Evolutionary conservation across 2,797 vertebrate genomes (phyloP), one percentile per base, ranked within the genome.

Genomic region (Psittacula echo): DNA sequence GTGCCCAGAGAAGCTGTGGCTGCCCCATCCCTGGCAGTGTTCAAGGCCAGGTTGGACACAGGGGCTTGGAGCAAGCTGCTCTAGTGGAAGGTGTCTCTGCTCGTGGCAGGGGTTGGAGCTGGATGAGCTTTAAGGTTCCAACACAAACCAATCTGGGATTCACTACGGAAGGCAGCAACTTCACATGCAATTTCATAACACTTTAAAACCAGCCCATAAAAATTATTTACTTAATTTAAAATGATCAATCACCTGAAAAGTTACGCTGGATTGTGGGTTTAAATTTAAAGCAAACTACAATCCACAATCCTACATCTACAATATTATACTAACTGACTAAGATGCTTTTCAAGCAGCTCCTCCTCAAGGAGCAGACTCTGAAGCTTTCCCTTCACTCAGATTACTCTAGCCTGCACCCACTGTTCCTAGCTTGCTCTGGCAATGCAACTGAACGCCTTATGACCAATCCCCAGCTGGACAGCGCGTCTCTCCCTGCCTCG

Each of bases 381-480:
- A 51, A 23, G 30, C 4, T 13, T 37, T 16, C 4, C 34, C 5
- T 0, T 23, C 64, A 11, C 14, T 26, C 2, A 4, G 15, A 9
- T 13, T 39, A 2, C 48, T 4, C 7, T 1, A 7, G 21, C 6
- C 29, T 13, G 27, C 51, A 13, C 13, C 7, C 37, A 5, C 26
- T 2, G 18, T 2, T 1, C 4, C 19, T 0, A 4, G 17, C 9
- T 60, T 21, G 7, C 30, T 5, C 14, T 6, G 37, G 2, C 37
- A 19, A 0, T 0, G 54, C 3, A 20, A 10, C 1, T 9, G 60
- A 6, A 5, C 32, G 50, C 15, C 5, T 16, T 19, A 4, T 0
- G 44, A n/a, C 37, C 44, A 17, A 18, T 1, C 18, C 11, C 42
- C 82, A 11, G 5, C 13, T 7, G 7, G 76, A 30, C 66, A 29